Percentiles rank a stretch among this genome's conserved stretches.
phyloP scores from a whole-genome alignment of 2,797 vertebrate genomes.

The Myioborus miniatus region DNA sequence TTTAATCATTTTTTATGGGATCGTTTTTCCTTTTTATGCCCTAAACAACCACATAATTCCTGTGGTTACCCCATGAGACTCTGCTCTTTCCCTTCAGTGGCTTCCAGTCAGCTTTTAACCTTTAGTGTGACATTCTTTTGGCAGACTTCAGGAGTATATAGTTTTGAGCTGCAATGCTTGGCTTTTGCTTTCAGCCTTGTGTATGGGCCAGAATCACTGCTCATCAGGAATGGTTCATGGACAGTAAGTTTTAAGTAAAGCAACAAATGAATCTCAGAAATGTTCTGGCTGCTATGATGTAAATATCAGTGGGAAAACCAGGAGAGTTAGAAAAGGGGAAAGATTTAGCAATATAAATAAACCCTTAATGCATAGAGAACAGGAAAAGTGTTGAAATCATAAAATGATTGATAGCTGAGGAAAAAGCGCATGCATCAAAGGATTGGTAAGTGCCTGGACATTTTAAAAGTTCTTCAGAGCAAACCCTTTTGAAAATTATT shows the following conservation, averaged over 20 bases:
- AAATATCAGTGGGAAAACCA: neutral
- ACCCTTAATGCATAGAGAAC: neutral
- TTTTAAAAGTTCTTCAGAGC: neutral
- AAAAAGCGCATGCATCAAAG: neutral
- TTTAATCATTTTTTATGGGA: neutral
- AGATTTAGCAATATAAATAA: neutral
- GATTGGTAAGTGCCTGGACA: neutral
- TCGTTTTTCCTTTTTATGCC: neutral
- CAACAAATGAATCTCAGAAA: constrained; percentile 7
- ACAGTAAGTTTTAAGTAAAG: constrained; percentile 8
- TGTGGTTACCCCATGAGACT: neutral
- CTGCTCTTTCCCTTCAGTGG: neutral
- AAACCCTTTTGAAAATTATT: neutral
- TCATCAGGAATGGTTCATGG: neutral
- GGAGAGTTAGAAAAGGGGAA: neutral
- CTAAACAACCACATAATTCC: neutral
- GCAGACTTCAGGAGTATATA: neutral
- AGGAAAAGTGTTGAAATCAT: neutral
- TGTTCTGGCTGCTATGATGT: constrained; percentile 39
- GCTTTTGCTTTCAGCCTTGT: neutral
- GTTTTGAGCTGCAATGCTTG: neutral
- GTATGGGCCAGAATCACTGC: neutral
- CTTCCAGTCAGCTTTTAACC: neutral
- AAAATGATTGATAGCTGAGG: neutral
- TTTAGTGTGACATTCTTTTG: neutral